phyloP scores from a whole-genome alignment of 2,113 vertebrate genomes.

The Periophthalmus modestus region DNA sequence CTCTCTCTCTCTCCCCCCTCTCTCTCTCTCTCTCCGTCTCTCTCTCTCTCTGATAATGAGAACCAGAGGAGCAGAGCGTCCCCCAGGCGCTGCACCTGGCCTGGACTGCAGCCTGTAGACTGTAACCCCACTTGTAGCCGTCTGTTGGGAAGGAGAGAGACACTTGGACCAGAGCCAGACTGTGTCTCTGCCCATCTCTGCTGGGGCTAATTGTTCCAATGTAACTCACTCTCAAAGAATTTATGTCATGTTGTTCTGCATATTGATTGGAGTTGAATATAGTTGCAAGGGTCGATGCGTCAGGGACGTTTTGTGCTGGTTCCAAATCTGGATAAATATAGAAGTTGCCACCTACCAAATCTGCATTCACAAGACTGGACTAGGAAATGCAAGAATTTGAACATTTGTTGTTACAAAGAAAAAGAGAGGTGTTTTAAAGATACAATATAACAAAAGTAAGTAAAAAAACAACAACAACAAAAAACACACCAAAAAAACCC shows the following conservation, averaged over 20 bases:
- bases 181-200: conserved; percentile 49
- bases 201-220: conserved; percentile 52
- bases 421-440: too few relatives aligned
- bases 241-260: not conserved
- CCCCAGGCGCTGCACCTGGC: conserved; percentile 73
- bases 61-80: conserved; percentile 68
- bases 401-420: not conserved
- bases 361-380: not conserved
- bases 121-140: conserved; percentile 49
- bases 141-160: conserved; percentile 56
- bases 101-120: conserved; percentile 48
- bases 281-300: not conserved
- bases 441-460: too few relatives aligned
- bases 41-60: conserved; percentile 70
- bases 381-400: not conserved
- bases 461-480: too few relatives aligned
- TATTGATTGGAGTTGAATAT: not conserved
- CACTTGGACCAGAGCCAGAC: conserved; percentile 48
- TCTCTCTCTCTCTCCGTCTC: conserved; percentile 34
- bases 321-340: not conserved
- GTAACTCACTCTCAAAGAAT: conserved; percentile 4
- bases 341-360: not conserved
- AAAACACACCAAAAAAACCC: too few relatives aligned
- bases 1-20: too few relatives aligned
- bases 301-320: conserved; percentile 3